Percentiles rank a stretch among this genome's conserved stretches.
These are phyloP conservation scores for Acromyrmex charruanus DNA, from an alignment of 1,140 invertebrate species.

Conservation along the genomic window DNA sequence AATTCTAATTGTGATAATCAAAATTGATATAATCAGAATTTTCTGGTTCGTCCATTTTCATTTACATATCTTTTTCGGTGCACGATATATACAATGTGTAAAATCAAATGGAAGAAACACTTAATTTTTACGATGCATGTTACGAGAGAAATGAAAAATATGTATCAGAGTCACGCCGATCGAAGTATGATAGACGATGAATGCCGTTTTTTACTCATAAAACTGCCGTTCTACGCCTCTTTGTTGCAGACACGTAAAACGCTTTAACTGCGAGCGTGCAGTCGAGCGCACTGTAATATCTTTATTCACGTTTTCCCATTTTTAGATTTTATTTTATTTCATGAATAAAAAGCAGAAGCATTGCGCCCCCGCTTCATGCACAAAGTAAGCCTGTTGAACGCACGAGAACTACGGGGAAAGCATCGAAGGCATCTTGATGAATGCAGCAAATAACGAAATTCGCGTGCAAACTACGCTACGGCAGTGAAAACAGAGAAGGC, in stretches of 20 bases:
- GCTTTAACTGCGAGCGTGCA: conserved; percentile 16
- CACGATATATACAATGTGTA: not conserved
- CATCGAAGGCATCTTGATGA: not conserved
- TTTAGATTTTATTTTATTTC: conserved; percentile 39
- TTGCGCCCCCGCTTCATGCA: not conserved
- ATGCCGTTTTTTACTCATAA: conserved; percentile 28
- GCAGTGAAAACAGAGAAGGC: conserved; percentile 26
- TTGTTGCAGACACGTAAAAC: conserved; percentile 39
- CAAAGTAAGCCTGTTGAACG: not conserved
- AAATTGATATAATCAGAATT: too few relatives aligned
- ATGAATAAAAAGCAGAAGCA: conserved; percentile 35
- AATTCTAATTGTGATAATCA: too few relatives aligned
- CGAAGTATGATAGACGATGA: conserved; percentile 19
- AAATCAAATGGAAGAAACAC: conserved; percentile 9
- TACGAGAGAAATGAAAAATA: conserved; percentile 6
- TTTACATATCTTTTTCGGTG: too few relatives aligned
- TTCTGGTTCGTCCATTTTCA: too few relatives aligned
- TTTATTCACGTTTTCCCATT: conserved; percentile 40
- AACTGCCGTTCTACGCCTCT: conserved; percentile 1
- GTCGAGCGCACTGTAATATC: conserved; percentile 34
- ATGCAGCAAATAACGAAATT: conserved; percentile 31
- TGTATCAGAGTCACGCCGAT: not conserved
- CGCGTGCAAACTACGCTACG: not conserved
- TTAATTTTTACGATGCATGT: not conserved
- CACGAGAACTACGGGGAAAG: not conserved